Evolutionary conservation across 2,888 invertebrate genomes (phyloP), one percentile per base, ranked within the genome.

Genomic region (Cataglyphis albicans): DNA sequence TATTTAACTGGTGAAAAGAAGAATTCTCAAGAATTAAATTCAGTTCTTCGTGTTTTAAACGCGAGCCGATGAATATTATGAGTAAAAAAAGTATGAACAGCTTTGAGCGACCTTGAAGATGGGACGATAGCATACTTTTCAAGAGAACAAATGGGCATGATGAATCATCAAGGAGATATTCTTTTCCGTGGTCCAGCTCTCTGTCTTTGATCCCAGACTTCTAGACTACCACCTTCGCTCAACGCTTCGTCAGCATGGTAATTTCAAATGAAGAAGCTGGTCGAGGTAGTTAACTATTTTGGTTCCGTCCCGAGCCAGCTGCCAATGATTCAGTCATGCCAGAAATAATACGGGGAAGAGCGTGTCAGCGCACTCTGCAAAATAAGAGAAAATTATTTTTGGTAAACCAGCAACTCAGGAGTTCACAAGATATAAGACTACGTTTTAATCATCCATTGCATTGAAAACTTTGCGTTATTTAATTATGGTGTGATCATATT

Each of bases 301-400:
- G 92, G 93, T 91, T 59, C 25, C 78, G 78, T 59, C 78, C 21
- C 83, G 83, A 61, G 89, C 90, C 91, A 91, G 92, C 93, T 87
- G 91, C 90, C 85, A 90, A 87, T 94, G 94, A 94, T 93, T 94
- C 94, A 94, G 92, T 90, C 84, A 80, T 83, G 91, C 93, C 91
- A 92, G 89, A 94, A 94, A 94, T 94, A 94, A 91, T 90, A 91
- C 78, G 80, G 83, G 84, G 87, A 83, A 89, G 89, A 87, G 91
- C 90, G 92, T 93, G 93, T 94, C 93, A 93, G 94, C 92, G 93
- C 89, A 93, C 93, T 94, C 91, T 92, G 90, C 90, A 93, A 93
- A 90, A 87, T 87, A 87, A 91, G 88, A 90, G 87, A 82, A 70
- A 85, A 89, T 90, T 90, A 90, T 90, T 90, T 90, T 89, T 85